These are phyloP conservation scores for Megamerina dolium DNA, from an alignment of 2,888 invertebrate genomes.

Conservation along the genomic window DNA sequence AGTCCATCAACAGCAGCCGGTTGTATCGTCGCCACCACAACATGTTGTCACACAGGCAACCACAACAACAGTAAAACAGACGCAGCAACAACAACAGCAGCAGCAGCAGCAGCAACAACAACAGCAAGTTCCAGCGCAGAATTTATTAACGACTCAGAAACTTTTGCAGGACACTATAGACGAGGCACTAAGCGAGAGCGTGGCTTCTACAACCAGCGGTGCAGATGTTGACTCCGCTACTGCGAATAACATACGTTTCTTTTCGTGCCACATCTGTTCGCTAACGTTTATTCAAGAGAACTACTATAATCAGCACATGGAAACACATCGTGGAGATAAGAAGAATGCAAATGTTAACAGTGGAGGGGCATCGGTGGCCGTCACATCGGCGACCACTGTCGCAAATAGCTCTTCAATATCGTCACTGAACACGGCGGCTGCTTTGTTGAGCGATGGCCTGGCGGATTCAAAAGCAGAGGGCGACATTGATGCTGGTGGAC, in stretches of 20 bases:
- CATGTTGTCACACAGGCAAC: constrained; percentile 5
- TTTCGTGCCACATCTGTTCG: constrained; percentile 50
- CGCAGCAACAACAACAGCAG: constrained; percentile 33
- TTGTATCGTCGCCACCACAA: background rate
- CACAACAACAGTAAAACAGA: constrained; percentile 12
- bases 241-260: constrained; percentile 47
- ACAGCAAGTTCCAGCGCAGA: constrained; percentile 16
- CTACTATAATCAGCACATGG: constrained; percentile 50
- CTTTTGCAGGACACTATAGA: constrained; percentile 49
- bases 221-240: constrained; percentile 30
- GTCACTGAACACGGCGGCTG: constrained; percentile 33
- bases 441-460: constrained; percentile 32
- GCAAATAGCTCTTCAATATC: constrained; percentile 17
- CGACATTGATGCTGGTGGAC: background rate
- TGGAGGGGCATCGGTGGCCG: constrained; percentile 19
- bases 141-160: constrained; percentile 44
- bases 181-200: constrained; percentile 47
- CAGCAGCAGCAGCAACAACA: constrained; percentile 25
- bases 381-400: constrained; percentile 20
- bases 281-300: constrained; percentile 50
- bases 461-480: background rate
- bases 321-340: constrained; percentile 46
- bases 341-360: constrained; percentile 11
- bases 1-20: constrained; percentile 39
- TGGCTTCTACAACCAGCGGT: constrained; percentile 24